phyloP scores from a whole-genome alignment of 2,113 vertebrate genomes.

The Burhinus bistriatus region DNA sequence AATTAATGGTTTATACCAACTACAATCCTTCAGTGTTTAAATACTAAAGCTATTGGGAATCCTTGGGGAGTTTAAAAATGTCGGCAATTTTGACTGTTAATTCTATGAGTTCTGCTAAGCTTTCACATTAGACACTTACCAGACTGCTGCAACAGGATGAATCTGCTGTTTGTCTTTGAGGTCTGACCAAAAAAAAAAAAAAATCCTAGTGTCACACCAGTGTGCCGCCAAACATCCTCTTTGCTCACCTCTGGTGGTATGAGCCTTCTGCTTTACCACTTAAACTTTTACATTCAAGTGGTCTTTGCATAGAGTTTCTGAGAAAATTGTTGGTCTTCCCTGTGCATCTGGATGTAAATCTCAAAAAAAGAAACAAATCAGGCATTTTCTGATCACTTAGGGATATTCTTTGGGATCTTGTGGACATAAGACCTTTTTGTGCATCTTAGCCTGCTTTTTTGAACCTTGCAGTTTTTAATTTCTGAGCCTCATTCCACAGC shows the following conservation, averaged over 20 bases:
- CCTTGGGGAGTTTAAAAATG: background rate
- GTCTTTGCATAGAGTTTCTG: background rate
- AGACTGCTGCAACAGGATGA: background rate
- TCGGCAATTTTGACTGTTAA: background rate
- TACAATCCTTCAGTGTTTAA: background rate
- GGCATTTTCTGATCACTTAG: background rate
- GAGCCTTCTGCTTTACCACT: background rate
- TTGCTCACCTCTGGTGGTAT: background rate
- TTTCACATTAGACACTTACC: background rate
- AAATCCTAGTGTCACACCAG: background rate
- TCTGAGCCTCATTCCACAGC: background rate
- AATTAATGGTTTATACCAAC: background rate
- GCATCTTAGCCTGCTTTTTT: background rate
- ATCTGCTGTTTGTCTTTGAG: background rate
- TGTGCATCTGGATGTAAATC: background rate
- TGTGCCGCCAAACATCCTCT: background rate
- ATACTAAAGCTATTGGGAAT: background rate
- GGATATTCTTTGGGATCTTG: background rate
- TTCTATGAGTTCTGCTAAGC: background rate
- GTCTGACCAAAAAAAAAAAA: background rate
- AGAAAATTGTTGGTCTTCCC: background rate
- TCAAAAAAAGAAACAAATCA: background rate
- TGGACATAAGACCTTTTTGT: background rate
- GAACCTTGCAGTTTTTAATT: background rate
- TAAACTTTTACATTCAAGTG: background rate